These are phyloP conservation scores for Caradrina kadenii DNA, from an alignment of 2,888 invertebrate species.

Conservation along the genomic window DNA sequence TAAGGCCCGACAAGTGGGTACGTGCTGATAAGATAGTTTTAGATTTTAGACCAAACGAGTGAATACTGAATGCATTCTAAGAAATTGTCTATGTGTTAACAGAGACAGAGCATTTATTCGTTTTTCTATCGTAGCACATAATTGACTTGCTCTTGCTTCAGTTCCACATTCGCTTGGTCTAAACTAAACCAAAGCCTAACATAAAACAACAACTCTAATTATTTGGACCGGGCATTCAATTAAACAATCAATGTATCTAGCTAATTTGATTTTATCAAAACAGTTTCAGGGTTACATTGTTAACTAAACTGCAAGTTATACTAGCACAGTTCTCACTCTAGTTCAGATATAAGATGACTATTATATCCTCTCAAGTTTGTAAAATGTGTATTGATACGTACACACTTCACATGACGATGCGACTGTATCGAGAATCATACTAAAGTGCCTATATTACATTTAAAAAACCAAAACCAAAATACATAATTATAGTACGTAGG, in stretches of 20 bases:
- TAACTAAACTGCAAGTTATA: constrained; percentile 4
- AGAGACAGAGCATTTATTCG: too few species aligned
- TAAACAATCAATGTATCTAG: background rate
- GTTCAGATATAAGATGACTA: too few species aligned
- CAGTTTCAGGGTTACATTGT: background rate
- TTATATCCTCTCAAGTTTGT: too few species aligned
- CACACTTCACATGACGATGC: background rate
- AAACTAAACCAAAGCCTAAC: background rate
- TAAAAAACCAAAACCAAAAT: background rate
- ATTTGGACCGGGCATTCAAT: background rate
- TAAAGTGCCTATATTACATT: background rate
- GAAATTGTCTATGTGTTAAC: too few species aligned
- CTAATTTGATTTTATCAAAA: background rate
- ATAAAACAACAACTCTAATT: background rate
- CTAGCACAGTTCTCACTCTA: background rate
- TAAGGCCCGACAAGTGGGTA: background rate
- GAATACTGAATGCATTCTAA: background rate
- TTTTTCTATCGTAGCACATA: too few species aligned
- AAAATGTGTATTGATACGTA: background rate
- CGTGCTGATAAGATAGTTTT: background rate
- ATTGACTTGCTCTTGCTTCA: background rate
- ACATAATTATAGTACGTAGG: background rate
- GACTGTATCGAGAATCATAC: constrained; percentile 1
- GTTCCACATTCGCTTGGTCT: background rate
- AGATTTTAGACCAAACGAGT: background rate